These are phyloP conservation scores for Prionailurus viverrinus DNA, from an alignment of 2,113 vertebrate genomes.

Conservation along the genomic window DNA sequence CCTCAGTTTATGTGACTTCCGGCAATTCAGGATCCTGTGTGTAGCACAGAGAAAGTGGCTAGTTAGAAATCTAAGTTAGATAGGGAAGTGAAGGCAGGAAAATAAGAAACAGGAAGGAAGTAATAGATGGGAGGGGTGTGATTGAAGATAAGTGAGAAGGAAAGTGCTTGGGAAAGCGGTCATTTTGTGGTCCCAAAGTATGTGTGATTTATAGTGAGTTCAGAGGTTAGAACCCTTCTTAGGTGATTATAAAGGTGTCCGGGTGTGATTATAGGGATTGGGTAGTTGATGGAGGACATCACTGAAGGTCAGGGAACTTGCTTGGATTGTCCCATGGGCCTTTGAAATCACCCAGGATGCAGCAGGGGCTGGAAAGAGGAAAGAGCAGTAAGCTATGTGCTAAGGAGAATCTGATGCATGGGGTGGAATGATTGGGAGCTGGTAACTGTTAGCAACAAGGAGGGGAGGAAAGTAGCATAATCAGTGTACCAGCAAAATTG, in stretches of 20 bases:
- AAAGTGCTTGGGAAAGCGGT: conserved; percentile 37
- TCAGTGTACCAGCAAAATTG: neutral
- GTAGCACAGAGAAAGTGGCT: neutral
- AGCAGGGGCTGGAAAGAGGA: neutral
- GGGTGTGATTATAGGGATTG: neutral
- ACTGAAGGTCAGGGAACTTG: conserved; percentile 1
- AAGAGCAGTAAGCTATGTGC: neutral
- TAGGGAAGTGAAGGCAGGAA: neutral
- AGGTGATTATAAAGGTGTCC: neutral
- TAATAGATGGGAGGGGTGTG: neutral
- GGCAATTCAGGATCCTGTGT: neutral
- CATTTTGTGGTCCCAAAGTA: neutral
- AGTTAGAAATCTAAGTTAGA: neutral
- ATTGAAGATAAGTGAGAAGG: conserved; percentile 8
- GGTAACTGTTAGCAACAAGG: neutral
- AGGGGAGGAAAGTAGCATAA: neutral
- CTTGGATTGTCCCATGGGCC: neutral
- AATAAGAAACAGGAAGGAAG: conserved; percentile 6
- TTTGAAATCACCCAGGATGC: conserved; percentile 10
- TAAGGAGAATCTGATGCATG: neutral
- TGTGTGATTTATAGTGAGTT: neutral
- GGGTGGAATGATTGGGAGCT: neutral
- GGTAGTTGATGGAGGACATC: neutral
- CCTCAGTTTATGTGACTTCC: neutral
- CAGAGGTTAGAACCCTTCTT: conserved; percentile 42